Base-by-base conservation (phyloP, 2,797 vertebrate genomes). In the Rhinella marina region DNA sequence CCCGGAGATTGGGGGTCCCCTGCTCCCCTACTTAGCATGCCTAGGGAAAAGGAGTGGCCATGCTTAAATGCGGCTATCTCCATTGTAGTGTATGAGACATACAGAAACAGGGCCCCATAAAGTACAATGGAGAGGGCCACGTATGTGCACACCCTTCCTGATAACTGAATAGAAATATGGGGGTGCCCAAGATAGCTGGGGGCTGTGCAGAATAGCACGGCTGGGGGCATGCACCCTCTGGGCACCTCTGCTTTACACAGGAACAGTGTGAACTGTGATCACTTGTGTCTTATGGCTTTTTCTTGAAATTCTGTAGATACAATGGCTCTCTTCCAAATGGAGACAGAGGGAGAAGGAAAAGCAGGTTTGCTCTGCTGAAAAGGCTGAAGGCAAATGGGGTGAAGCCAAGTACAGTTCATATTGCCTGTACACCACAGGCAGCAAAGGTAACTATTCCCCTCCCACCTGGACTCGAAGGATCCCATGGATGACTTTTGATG, bases 251-350 rank as follows among this genome's bases (percentile, higher is more conserved):
- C 41, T 59, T 62, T 23, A 62, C 59, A 62, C 59, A 9, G 19
- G 21, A 73, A 21, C 7, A 48, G 11, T 50, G 25, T 29, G 10
- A 8, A 11, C 9, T 0, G 52, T 57, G 17, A 17, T 57, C 56
- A 57, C 2, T 12, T 41, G 0, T 16, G 10, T 54, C 59, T 78
- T 52, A 19, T 21, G 17, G 3, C 25, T 75, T 82, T 1, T 87
- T 50, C 25, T 91, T 81, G 10, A 54, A 56, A 16, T 84, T 62
- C 41, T 86, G 25, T 92, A 99, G 98, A 94, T 99, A 99, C 96
- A 99, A 99, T 97, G 98, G 98, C 93, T 99, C 98, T 92, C 96
- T 99, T 92, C 98, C 98, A 91, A 99, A 98, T 10, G 98, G 98
- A 75, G 98, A 99, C 91, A 94, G 98, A 91, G 98, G 98, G 93